phyloP scores from a whole-genome alignment of 2,113 vertebrate species.

The Ia io region DNA sequence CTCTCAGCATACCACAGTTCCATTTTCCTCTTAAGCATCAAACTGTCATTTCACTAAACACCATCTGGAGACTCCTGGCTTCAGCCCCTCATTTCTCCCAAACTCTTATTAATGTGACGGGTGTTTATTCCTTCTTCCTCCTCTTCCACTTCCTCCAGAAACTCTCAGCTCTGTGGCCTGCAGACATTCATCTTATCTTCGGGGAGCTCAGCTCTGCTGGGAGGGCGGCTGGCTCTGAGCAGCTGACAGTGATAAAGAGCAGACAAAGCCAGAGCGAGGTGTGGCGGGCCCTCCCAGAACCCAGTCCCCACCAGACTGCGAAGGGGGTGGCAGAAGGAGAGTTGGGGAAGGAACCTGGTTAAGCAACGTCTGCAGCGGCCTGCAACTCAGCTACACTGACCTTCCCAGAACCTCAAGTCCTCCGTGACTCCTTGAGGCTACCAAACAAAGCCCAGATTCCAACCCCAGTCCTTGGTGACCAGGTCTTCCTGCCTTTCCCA shows the following conservation, averaged over 20 bases:
- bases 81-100: slow-evolving; percentile 62
- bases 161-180: slow-evolving; percentile 67
- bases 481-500: neutral
- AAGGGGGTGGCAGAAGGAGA: neutral
- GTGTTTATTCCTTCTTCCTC: slow-evolving; percentile 71
- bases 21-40: slow-evolving; percentile 69
- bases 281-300: slow-evolving; percentile 52
- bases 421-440: neutral
- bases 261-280: slow-evolving; percentile 48
- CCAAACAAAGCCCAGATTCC: neutral
- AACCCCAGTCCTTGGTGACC: neutral
- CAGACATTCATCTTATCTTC: slow-evolving; percentile 80
- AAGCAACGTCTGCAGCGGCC: neutral
- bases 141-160: slow-evolving; percentile 69
- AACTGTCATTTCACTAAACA: slow-evolving; percentile 70
- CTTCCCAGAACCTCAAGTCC: neutral
- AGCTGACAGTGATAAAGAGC: slow-evolving; percentile 78
- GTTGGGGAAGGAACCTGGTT: neutral
- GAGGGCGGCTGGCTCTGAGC: slow-evolving; percentile 70
- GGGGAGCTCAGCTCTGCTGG: slow-evolving; percentile 68
- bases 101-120: slow-evolving; percentile 70
- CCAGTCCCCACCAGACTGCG: slow-evolving; percentile 3
- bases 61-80: slow-evolving; percentile 76
- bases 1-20: slow-evolving; percentile 40
- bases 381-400: neutral